Conservation (phyloP, 1,140 invertebrate species). For the Diachasma alloeum region DNA sequence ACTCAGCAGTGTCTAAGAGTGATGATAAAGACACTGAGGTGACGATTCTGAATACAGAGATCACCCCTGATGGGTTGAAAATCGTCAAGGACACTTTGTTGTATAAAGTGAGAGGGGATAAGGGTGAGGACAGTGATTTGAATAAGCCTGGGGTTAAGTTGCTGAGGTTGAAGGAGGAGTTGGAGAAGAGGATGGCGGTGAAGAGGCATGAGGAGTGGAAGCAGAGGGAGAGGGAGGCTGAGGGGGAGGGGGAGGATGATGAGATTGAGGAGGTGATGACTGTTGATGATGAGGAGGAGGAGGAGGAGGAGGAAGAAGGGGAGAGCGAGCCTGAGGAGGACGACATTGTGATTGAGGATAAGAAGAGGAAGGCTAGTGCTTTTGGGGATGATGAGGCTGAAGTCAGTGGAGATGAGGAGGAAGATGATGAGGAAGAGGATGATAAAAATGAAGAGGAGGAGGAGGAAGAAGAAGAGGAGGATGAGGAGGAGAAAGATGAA, state of each 20-base stretch:
- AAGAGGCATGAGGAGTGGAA: slow-evolving; percentile 72
- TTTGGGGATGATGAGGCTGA: slow-evolving; percentile 60
- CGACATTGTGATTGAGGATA: slow-evolving; percentile 41
- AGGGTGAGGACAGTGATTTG: slow-evolving; percentile 46
- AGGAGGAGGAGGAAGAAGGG: slow-evolving; percentile 40
- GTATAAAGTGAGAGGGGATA: slow-evolving; percentile 49
- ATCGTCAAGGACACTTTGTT: slow-evolving; percentile 43
- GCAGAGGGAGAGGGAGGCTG: slow-evolving; percentile 57
- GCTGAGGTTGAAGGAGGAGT: slow-evolving; percentile 68
- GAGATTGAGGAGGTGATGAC: slow-evolving; percentile 36
- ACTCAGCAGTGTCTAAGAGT: slow-evolving; percentile 64
- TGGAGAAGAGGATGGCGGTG: slow-evolving; percentile 71
- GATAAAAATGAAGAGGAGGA: slow-evolving; percentile 50
- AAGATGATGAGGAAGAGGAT: slow-evolving; percentile 44
- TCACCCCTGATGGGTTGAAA: slow-evolving; percentile 51
- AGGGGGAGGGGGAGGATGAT: slow-evolving; percentile 38
- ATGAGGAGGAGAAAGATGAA: slow-evolving; percentile 51
- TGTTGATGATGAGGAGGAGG: slow-evolving; percentile 39
- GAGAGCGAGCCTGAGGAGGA: slow-evolving; percentile 45
- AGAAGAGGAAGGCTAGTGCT: slow-evolving; percentile 40
- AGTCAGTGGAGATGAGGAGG: slow-evolving; percentile 54
- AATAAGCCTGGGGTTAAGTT: slow-evolving; percentile 71
- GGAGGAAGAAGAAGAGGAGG: slow-evolving; percentile 49
- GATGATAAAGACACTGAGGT: slow-evolving; percentile 60
- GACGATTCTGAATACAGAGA: slow-evolving; percentile 55